These are phyloP conservation scores for Sorex fumeus DNA, from an alignment of 2,113 vertebrate genomes.

Conservation along the genomic window DNA sequence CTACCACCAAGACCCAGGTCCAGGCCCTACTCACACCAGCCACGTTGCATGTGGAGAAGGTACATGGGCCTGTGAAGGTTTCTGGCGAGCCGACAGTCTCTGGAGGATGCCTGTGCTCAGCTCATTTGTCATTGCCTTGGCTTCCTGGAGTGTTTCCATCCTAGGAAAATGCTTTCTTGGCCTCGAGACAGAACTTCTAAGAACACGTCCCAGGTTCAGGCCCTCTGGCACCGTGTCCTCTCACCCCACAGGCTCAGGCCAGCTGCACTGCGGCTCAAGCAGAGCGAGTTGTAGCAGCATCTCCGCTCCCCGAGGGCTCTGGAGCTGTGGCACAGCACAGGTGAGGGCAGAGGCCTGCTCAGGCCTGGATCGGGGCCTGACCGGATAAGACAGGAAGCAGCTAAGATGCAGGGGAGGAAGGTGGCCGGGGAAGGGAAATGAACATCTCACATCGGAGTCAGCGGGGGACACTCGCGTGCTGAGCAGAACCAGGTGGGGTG, in stretches of 20 bases:
- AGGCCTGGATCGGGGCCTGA: neutral
- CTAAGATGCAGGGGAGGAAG: neutral
- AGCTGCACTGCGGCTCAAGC: constrained; percentile 27
- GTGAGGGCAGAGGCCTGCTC: neutral
- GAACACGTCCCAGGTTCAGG: constrained; percentile 77
- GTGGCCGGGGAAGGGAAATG: neutral
- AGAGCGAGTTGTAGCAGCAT: neutral
- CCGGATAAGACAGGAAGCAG: neutral
- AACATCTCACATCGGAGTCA: neutral
- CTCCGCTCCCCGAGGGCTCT: neutral
- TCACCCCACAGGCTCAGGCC: constrained; percentile 45
- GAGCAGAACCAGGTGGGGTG: neutral
- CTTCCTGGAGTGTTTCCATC: constrained; percentile 81
- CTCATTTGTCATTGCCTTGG: constrained; percentile 80
- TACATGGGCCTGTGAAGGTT: neutral
- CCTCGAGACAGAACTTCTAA: constrained; percentile 83
- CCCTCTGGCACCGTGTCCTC: constrained; percentile 68
- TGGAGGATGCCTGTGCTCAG: constrained; percentile 70
- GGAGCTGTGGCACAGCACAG: neutral
- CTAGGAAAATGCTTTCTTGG: constrained; percentile 81
- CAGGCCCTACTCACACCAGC: neutral
- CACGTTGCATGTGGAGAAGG: neutral
- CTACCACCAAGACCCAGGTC: neutral
- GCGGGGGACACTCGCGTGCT: neutral
- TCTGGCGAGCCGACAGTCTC: constrained; percentile 62